These are phyloP conservation scores for Drosophila lowei DNA, from an alignment of 1,140 invertebrate genomes.

Conservation along the genomic window DNA sequence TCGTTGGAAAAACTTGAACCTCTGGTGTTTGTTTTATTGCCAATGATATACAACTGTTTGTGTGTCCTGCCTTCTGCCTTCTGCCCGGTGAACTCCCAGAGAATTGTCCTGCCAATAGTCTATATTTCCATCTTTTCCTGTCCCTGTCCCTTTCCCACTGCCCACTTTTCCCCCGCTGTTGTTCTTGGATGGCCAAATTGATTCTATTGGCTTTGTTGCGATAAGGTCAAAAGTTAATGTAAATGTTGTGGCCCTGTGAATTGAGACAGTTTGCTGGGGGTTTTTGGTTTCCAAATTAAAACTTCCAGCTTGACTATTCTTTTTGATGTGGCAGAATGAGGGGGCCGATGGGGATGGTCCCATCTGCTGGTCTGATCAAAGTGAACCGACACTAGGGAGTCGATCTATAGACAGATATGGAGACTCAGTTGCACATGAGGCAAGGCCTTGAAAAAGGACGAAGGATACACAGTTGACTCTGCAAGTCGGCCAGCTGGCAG, in stretches of 20 bases:
- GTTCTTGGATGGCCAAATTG: conserved; percentile 55
- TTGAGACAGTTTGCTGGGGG: conserved; percentile 59
- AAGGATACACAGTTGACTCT: not conserved
- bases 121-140: conserved; percentile 8
- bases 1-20: conserved; percentile 48
- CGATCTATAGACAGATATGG: conserved; percentile 28
- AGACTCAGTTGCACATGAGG: conserved; percentile 8
- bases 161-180: conserved; percentile 20
- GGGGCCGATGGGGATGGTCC: not conserved
- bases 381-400: conserved; percentile 28
- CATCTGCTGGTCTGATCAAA: conserved; percentile 52
- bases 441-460: not conserved
- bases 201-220: conserved; percentile 77
- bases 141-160: not conserved
- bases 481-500: not conserved
- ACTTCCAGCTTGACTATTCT: conserved; percentile 54
- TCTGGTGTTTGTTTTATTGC: conserved; percentile 66
- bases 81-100: conserved; percentile 6
- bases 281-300: conserved; percentile 66
- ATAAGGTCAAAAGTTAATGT: conserved; percentile 79
- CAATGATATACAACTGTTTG: conserved; percentile 55
- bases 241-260: conserved; percentile 71
- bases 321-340: conserved; percentile 40
- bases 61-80: conserved; percentile 8
- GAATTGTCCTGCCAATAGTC: conserved; percentile 1